These are phyloP conservation scores for Eilema griseolum DNA, from an alignment of 2,888 invertebrate species.

Conservation along the genomic window DNA sequence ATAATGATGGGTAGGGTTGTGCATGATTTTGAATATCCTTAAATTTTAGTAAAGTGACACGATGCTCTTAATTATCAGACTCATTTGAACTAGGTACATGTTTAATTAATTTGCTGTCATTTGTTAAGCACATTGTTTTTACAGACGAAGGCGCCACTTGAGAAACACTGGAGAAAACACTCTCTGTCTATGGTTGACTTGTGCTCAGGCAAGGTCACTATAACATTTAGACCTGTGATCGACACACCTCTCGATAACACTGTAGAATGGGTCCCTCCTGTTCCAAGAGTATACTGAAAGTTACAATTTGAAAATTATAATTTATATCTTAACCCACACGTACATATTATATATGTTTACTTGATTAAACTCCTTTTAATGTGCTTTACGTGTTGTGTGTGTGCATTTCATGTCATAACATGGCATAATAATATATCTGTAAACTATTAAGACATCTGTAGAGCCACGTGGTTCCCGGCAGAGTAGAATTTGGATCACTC, in stretches of 20 bases:
- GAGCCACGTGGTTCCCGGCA: too few relatives aligned
- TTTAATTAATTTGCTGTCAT: background rate
- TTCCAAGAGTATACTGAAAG: constrained; percentile 94
- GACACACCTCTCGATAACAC: constrained; percentile 95
- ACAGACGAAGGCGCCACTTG: constrained; percentile 89
- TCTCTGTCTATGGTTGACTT: constrained; percentile 92
- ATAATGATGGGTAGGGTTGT: too few relatives aligned
- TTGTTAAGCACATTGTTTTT: constrained; percentile 21
- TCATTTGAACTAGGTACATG: too few relatives aligned
- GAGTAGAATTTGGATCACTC: too few relatives aligned
- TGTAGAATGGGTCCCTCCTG: constrained; percentile 94
- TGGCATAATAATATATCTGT: too few relatives aligned
- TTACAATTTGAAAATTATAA: background rate
- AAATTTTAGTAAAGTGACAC: too few relatives aligned
- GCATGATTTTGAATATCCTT: too few relatives aligned
- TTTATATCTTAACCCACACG: background rate
- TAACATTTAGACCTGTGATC: constrained; percentile 96
- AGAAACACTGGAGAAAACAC: constrained; percentile 99
- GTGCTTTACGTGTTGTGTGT: background rate
- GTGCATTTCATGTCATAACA: too few relatives aligned
- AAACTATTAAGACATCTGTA: too few relatives aligned
- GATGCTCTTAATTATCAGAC: too few relatives aligned
- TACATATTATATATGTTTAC: background rate
- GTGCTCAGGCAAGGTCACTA: constrained; percentile 91
- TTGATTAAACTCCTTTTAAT: constrained; percentile 9